Percentiles rank a stretch among this genome's conserved stretches.
Evolutionary conservation across 2,888 invertebrate genomes (phyloP).

Genomic region (Disparrhopalites patrizii): DNA sequence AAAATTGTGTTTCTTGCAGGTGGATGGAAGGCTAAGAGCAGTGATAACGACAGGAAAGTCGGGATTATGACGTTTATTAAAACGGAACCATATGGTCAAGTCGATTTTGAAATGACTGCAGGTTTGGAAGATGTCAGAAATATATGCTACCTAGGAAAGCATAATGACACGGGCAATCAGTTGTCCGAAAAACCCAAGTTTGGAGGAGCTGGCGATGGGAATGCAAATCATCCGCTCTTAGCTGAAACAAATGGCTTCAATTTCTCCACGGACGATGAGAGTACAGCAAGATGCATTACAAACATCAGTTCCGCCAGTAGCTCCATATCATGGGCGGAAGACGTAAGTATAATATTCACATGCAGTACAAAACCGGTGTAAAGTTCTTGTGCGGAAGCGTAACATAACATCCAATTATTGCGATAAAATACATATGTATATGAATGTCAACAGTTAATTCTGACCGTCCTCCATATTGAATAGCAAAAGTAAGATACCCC

Average conservation of each 20-base stretch:
- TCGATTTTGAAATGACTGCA: neutral
- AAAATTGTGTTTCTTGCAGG: too few relatives aligned
- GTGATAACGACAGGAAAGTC: neutral
- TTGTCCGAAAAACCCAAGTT: neutral
- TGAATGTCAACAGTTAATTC: too few relatives aligned
- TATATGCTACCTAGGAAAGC: neutral
- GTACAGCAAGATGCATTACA: slow-evolving; percentile 29
- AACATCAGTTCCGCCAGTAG: slow-evolving; percentile 43
- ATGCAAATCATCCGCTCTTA: neutral
- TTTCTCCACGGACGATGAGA: slow-evolving; percentile 28
- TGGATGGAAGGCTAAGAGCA: too few relatives aligned
- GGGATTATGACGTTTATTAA: neutral
- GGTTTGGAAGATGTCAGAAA: neutral
- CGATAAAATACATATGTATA: too few relatives aligned
- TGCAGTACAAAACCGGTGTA: neutral
- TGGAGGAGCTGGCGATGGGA: neutral
- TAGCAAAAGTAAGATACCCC: too few relatives aligned
- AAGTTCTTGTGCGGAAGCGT: neutral
- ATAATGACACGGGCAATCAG: neutral
- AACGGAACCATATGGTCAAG: neutral
- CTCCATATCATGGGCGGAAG: slow-evolving; percentile 47
- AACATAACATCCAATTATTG: too few relatives aligned
- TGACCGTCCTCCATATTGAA: too few relatives aligned
- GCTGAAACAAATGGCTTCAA: neutral
- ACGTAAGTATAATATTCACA: slow-evolving; percentile 32